Conservation (phyloP, 1,140 invertebrate genomes). For the Leptoteleia sp. region DNA sequence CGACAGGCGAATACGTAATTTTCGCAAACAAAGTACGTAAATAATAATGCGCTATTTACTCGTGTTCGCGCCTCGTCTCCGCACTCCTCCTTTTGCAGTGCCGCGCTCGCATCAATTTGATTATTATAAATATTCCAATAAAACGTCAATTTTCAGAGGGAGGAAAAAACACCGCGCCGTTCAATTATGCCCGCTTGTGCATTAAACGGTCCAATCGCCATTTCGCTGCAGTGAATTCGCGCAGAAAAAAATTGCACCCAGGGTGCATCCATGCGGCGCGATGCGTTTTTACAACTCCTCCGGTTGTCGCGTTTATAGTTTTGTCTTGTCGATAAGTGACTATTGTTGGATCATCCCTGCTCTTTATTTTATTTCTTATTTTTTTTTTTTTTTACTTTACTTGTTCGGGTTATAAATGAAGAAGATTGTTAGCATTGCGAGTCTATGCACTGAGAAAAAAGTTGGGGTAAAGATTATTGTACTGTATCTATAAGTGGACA, state of each 20-base stretch:
- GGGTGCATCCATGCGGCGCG: not conserved
- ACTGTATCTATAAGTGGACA: too few species aligned
- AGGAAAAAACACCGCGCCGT: constrained; percentile 31
- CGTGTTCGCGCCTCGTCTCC: constrained; percentile 30
- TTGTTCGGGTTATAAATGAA: too few species aligned
- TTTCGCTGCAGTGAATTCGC: constrained; percentile 15
- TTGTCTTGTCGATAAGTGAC: too few species aligned
- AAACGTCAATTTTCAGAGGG: constrained; percentile 22
- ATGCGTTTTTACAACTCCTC: constrained; percentile 1
- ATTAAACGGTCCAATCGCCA: constrained; percentile 35
- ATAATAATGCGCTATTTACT: constrained; percentile 80
- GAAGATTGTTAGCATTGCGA: too few species aligned
- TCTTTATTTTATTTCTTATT: too few species aligned
- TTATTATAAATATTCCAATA: constrained; percentile 70
- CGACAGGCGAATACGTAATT: constrained; percentile 80
- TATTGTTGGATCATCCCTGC: too few species aligned
- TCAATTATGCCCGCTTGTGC: constrained; percentile 40
- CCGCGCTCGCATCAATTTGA: constrained; percentile 70
- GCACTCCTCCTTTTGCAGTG: constrained; percentile 65
- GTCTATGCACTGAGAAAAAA: too few species aligned
- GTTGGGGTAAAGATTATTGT: too few species aligned
- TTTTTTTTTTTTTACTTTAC: too few species aligned
- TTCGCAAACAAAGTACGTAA: constrained; percentile 81
- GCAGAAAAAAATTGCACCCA: constrained; percentile 27
- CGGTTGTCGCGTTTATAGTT: not conserved